A percentile compares a stretch with the other conserved stretches of the same genome.
phyloP scores from a whole-genome alignment of 1,140 invertebrate genomes.

The Monomorium pharaonis region DNA sequence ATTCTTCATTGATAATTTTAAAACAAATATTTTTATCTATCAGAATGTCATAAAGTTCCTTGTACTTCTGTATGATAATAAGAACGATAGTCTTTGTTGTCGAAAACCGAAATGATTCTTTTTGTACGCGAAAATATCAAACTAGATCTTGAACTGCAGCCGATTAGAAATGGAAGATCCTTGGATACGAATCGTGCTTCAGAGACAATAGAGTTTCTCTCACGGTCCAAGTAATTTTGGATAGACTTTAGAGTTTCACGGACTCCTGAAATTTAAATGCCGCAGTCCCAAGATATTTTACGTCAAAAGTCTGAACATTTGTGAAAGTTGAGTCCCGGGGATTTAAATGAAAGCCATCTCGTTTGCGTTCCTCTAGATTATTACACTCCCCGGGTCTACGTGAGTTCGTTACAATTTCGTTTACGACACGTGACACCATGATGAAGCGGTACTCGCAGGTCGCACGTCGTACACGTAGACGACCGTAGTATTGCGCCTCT shows the following conservation, averaged over 20 bases:
- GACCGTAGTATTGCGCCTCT: constrained; percentile 63
- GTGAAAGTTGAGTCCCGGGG: neutral
- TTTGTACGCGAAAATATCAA: constrained; percentile 3
- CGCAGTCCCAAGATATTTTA: constrained; percentile 1
- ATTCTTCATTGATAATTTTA: neutral
- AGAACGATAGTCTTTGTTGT: neutral
- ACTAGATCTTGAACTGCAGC: neutral
- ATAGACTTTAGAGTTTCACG: neutral
- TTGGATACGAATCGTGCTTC: neutral
- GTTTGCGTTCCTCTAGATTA: constrained; percentile 24
- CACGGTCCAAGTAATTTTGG: neutral
- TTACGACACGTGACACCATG: constrained; percentile 59
- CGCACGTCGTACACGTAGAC: constrained; percentile 64
- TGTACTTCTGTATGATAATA: neutral
- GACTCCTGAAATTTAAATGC: constrained; percentile 4
- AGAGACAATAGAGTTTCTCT: neutral
- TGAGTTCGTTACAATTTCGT: constrained; percentile 73
- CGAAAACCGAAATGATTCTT: neutral
- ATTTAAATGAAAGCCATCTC: constrained; percentile 6
- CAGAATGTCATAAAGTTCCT: neutral
- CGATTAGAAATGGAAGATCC: neutral
- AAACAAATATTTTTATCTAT: neutral
- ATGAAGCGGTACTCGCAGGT: constrained; percentile 39
- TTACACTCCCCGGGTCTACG: constrained; percentile 9
- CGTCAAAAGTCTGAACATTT: constrained; percentile 9